These are phyloP conservation scores for Drosophila rufa DNA, from an alignment of 1,140 invertebrate genomes.

Conservation along the genomic window DNA sequence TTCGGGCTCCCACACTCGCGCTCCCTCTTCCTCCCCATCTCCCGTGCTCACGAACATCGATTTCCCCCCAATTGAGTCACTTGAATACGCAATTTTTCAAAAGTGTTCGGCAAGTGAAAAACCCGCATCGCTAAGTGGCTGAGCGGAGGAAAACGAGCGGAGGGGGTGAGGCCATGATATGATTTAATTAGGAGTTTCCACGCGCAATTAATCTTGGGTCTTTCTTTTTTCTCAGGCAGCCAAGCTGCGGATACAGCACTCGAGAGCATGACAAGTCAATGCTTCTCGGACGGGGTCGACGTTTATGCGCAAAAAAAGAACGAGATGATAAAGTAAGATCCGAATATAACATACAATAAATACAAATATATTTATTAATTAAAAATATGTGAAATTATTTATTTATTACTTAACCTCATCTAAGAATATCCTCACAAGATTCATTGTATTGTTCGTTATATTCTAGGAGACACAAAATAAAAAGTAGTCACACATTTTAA, in stretches of 20 bases:
- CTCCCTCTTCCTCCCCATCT: not conserved
- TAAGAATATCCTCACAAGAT: no score
- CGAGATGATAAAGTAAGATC: not conserved
- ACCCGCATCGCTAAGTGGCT: slow-evolving; percentile 65
- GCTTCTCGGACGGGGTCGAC: not conserved
- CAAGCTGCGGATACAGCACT: slow-evolving; percentile 43
- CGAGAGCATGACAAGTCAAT: slow-evolving; percentile 1
- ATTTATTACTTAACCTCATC: not conserved
- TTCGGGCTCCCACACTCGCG: not conserved
- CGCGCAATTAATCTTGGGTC: slow-evolving; percentile 76
- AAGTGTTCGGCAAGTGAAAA: slow-evolving; percentile 61
- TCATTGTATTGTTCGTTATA: no score
- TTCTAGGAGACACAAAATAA: not conserved
- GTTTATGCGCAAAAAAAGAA: slow-evolving; percentile 22
- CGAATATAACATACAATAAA: no score
- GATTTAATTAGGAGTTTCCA: slow-evolving; percentile 81
- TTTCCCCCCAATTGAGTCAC: slow-evolving; percentile 71
- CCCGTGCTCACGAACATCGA: slow-evolving; percentile 4
- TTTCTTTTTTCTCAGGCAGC: slow-evolving; percentile 34
- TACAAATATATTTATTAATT: no score
- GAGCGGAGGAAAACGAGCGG: slow-evolving; percentile 3
- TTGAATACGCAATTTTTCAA: slow-evolving; percentile 81
- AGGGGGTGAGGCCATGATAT: slow-evolving; percentile 55
- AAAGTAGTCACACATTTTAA: not conserved
- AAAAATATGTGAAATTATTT: no score